phyloP scores from a whole-genome alignment of 2,797 vertebrate species.

The Neosilurus mollespiculum region DNA sequence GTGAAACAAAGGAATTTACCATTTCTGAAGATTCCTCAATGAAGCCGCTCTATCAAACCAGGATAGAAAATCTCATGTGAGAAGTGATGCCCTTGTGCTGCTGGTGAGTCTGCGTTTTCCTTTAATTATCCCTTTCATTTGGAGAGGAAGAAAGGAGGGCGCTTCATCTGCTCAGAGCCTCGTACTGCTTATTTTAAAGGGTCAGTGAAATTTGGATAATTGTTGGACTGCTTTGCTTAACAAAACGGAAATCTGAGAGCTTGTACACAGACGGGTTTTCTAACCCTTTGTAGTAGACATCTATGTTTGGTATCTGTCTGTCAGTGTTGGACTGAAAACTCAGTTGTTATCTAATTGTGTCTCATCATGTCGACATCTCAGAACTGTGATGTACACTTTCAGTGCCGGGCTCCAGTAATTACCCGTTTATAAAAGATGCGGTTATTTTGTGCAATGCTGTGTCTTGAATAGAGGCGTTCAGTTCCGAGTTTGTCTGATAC shows the following conservation, averaged over 20 bases:
- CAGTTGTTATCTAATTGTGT: not conserved
- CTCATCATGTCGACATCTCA: not conserved
- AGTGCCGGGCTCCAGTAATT: not conserved
- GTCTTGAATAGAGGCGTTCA: not conserved
- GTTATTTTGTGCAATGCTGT: not conserved
- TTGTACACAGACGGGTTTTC: not conserved
- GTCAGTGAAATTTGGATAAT: conserved; percentile 10
- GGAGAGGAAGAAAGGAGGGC: conserved; percentile 17
- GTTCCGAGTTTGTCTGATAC: conserved; percentile 36
- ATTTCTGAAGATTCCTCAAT: conserved; percentile 5
- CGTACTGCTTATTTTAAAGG: not conserved
- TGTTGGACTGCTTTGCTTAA: conserved; percentile 14
- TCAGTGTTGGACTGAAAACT: not conserved
- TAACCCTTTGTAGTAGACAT: conserved; percentile 14
- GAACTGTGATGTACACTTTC: not conserved
- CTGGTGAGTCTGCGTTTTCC: not conserved
- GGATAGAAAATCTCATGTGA: conserved; percentile 35
- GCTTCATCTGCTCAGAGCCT: conserved; percentile 3
- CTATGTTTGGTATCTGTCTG: not conserved
- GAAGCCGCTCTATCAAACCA: conserved; percentile 28
- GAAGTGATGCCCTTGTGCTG: conserved; percentile 47
- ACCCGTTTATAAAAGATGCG: not conserved
- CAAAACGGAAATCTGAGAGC: conserved; percentile 3
- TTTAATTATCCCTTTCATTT: conserved; percentile 32
- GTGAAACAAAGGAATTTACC: conserved; percentile 23